These are phyloP conservation scores for Pongo abelii DNA, from an alignment of 2,113 vertebrate species.

Conservation along the genomic window DNA sequence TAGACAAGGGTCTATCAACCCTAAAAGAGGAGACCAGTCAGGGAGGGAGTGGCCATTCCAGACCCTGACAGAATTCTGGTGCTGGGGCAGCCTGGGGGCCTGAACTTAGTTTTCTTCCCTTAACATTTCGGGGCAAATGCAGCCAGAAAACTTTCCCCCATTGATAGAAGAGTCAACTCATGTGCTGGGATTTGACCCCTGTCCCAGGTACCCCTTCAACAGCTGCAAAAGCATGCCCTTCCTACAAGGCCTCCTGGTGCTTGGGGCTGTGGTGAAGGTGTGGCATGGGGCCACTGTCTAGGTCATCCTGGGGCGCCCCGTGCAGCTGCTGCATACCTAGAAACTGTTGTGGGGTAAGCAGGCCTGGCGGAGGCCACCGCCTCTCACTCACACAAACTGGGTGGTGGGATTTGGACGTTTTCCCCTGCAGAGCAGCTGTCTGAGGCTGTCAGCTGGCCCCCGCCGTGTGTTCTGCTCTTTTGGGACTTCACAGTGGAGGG, in stretches of 20 bases:
- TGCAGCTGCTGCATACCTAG: neutral
- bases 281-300: neutral
- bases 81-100: fast-evolving
- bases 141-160: neutral
- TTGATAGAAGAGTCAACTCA: neutral
- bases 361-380: neutral
- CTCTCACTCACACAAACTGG: neutral
- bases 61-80: neutral
- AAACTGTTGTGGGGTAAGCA: neutral
- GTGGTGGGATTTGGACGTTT: neutral
- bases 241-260: neutral
- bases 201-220: fast-evolving
- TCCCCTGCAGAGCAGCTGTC: neutral
- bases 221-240: fast-evolving
- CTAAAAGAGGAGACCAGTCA: neutral
- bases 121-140: neutral
- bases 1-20: too few species aligned
- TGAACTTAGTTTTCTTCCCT: neutral
- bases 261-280: neutral
- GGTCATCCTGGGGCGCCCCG: fast-evolving
- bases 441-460: neutral
- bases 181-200: neutral
- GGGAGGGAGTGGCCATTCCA: fast-evolving
- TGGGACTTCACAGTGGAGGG: neutral
- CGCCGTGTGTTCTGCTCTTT: fast-evolving